Base-by-base conservation (phyloP, 53 echinoderm and acorn worm species). In the Mesocentrotus franciscanus region DNA sequence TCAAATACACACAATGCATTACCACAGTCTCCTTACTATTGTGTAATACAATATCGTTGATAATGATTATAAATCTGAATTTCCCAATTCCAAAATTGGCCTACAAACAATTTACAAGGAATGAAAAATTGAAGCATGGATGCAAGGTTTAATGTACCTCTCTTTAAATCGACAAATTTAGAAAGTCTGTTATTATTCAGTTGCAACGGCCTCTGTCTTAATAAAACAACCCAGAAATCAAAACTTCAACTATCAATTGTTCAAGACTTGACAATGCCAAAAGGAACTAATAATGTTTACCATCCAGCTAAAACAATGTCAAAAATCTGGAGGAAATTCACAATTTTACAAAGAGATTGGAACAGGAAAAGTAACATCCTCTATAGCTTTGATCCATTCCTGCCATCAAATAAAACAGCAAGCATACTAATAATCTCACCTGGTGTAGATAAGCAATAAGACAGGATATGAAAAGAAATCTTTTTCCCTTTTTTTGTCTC, bases 261-360 rank as follows among this genome's bases (percentile, higher is more conserved):
- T 58, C 58, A 87, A 34, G 87, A 87, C 56, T 22, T 27, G 6
- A 87, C 87, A 87, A 87, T 87, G 87, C 57, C 58, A 87, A 87
- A 42, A 56, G 87, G 87, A 87, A 87, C 87, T 87, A 87, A 87
- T 58, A 87, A 87, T 87, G 87, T 87, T 87, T 87, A 59, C 87
- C 87, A 57, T 26, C 87, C 57, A 29, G 59, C 56, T 27, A 9
- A 87, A 66, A 66, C 91, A 91, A 91, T 91, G 91, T 91, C 91
- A 91, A 62, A 87, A 91, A 66, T 91, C 91, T 91, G 91, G 91
- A 91, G 91, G 91, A 91, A 91, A 61, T 91, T 62, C 34, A 91
- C 58, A 91, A 91, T 91, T 66, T 66, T 87, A 26, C n/a, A 2
- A 58, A 57, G 29, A 27, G 87, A 35, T 66, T 91, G n/a, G 20